These are phyloP conservation scores for Dasyurus viverrinus DNA, from an alignment of 2,113 vertebrate genomes.

Conservation along the genomic window DNA sequence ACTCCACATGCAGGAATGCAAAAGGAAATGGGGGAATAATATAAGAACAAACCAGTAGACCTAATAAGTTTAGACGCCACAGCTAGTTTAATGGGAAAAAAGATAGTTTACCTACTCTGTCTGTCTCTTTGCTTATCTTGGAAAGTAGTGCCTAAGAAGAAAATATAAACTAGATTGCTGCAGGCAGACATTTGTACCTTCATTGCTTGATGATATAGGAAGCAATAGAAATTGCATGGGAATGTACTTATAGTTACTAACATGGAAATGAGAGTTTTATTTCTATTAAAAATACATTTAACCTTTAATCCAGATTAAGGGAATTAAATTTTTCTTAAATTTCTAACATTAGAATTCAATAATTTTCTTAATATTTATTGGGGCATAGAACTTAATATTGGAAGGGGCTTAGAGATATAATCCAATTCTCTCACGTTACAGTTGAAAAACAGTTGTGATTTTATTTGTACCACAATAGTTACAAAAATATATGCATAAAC, in stretches of 20 bases:
- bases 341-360: background rate
- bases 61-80: background rate
- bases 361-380: background rate
- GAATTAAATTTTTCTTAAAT: background rate
- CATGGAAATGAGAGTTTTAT: background rate
- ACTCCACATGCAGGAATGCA: background rate
- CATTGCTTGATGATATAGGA: background rate
- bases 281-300: background rate
- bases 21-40: background rate
- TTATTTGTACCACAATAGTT: background rate
- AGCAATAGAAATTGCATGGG: background rate
- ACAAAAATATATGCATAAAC: background rate
- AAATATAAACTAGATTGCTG: background rate
- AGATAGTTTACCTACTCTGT: background rate
- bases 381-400: background rate
- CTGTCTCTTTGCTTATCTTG: background rate
- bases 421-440: background rate
- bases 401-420: background rate
- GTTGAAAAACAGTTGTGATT: background rate
- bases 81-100: background rate
- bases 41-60: background rate
- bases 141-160: background rate
- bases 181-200: background rate
- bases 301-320: background rate
- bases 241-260: fast-evolving